A percentile compares a stretch with the other conserved stretches of the same genome.
These are phyloP conservation scores for Forpus xanthops DNA, from an alignment of 2,797 vertebrate genomes.

Conservation along the genomic window DNA sequence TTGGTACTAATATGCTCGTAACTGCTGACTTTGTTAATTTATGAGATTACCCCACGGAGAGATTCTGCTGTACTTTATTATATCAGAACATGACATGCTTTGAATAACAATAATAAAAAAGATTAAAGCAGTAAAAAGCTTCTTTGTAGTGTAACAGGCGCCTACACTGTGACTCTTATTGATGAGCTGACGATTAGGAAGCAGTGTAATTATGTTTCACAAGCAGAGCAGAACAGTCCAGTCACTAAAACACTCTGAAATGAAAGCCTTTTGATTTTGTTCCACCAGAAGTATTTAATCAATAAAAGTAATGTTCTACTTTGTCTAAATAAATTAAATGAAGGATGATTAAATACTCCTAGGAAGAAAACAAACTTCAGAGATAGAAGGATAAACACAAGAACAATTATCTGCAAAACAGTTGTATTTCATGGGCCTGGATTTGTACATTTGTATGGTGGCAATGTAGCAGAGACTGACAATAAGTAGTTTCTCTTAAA, in stretches of 20 bases:
- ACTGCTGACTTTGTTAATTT: slow-evolving; percentile 17
- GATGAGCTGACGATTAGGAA: slow-evolving; percentile 75
- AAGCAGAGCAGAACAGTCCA: slow-evolving; percentile 73
- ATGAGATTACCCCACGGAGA: slow-evolving; percentile 39
- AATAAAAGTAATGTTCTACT: slow-evolving; percentile 68
- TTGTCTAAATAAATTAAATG: slow-evolving; percentile 70
- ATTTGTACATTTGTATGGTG: background rate
- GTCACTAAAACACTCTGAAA: slow-evolving; percentile 71
- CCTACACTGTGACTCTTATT: slow-evolving; percentile 73
- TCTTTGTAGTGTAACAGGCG: slow-evolving; percentile 73
- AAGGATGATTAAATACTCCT: slow-evolving; percentile 59
- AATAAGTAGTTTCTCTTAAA: background rate
- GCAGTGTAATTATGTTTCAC: slow-evolving; percentile 73
- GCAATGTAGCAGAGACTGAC: background rate
- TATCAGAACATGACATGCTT: slow-evolving; percentile 75
- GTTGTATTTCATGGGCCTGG: background rate
- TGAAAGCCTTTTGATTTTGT: slow-evolving; percentile 69
- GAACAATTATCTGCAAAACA: slow-evolving; percentile 8
- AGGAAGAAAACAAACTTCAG: slow-evolving; percentile 44
- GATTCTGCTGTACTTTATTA: slow-evolving; percentile 67
- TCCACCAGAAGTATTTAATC: slow-evolving; percentile 71
- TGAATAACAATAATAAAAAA: slow-evolving; percentile 65
- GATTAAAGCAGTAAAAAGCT: slow-evolving; percentile 79
- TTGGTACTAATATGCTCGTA: background rate
- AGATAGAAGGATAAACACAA: background rate